phyloP scores from a whole-genome alignment of 2,797 vertebrate genomes.

The Eremophila alpestris region DNA sequence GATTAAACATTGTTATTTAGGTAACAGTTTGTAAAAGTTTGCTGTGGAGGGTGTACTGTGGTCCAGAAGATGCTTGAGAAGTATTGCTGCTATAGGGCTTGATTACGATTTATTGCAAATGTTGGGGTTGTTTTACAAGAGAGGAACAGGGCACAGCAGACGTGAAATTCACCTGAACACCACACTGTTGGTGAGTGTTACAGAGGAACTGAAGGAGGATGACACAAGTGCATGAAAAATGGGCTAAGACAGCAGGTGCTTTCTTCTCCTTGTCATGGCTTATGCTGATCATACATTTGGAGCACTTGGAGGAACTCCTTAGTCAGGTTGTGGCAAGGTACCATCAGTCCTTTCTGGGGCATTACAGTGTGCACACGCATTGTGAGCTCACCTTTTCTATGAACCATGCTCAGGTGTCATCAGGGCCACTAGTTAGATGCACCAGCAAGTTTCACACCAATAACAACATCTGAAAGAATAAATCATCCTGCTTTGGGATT shows the following conservation, averaged over 20 bases:
- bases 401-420: neutral
- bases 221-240: neutral
- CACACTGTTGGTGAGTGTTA: neutral
- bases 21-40: neutral
- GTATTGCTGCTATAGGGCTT: neutral
- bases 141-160: neutral
- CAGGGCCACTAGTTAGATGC: neutral
- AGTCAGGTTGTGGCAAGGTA: neutral
- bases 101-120: neutral
- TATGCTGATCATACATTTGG: neutral
- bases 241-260: neutral
- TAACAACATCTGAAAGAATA: neutral
- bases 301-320: neutral
- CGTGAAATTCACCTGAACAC: neutral
- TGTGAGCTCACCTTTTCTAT: neutral
- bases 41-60: neutral
- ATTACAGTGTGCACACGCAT: neutral
- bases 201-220: neutral
- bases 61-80: neutral
- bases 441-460: neutral
- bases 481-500: conserved; percentile 1
- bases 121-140: neutral
- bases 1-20: neutral
- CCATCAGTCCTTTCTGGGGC: neutral
- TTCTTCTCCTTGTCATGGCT: neutral